A percentile compares a stretch with the other conserved stretches of the same genome.
phyloP scores from a whole-genome alignment of 1,140 invertebrate genomes.

The Drosophila navojoa region DNA sequence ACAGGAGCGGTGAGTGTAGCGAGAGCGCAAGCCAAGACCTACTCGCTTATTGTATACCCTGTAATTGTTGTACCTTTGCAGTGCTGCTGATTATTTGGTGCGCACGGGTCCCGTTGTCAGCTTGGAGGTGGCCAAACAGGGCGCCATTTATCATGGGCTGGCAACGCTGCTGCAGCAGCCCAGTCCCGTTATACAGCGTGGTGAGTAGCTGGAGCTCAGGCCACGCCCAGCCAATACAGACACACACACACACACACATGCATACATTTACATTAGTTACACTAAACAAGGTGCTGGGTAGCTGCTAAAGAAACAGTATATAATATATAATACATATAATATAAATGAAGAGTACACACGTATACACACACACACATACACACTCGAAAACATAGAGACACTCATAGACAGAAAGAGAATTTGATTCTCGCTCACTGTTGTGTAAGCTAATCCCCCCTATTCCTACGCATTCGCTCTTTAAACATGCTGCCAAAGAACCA shows the following conservation, averaged over 20 bases:
- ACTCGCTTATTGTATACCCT: neutral
- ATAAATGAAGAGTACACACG: slow-evolving; percentile 27
- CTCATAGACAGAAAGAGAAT: slow-evolving; percentile 4
- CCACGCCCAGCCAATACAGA: slow-evolving; percentile 40
- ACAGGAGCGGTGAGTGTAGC: slow-evolving; percentile 91
- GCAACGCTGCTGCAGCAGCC: slow-evolving; percentile 96
- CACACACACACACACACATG: slow-evolving; percentile 30
- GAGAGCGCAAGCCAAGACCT: neutral
- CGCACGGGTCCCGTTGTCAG: slow-evolving; percentile 96
- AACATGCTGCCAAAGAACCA: slow-evolving; percentile 44
- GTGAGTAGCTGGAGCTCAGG: slow-evolving; percentile 84
- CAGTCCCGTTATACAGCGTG: slow-evolving; percentile 92
- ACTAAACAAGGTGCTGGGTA: slow-evolving; percentile 63
- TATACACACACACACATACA: slow-evolving; percentile 31
- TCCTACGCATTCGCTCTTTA: slow-evolving; percentile 24
- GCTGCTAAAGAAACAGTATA: slow-evolving; percentile 49
- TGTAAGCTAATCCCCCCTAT: slow-evolving; percentile 68
- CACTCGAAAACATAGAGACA: slow-evolving; percentile 11
- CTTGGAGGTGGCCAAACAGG: slow-evolving; percentile 98
- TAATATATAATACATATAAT: slow-evolving; percentile 14
- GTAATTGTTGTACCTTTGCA: slow-evolving; percentile 7
- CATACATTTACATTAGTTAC: slow-evolving; percentile 31
- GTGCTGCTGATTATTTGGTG: slow-evolving; percentile 98
- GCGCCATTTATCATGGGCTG: slow-evolving; percentile 97
- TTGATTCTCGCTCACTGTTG: slow-evolving; percentile 21